phyloP scores from a whole-genome alignment of 2,797 vertebrate genomes.

The Mycteria americana region DNA sequence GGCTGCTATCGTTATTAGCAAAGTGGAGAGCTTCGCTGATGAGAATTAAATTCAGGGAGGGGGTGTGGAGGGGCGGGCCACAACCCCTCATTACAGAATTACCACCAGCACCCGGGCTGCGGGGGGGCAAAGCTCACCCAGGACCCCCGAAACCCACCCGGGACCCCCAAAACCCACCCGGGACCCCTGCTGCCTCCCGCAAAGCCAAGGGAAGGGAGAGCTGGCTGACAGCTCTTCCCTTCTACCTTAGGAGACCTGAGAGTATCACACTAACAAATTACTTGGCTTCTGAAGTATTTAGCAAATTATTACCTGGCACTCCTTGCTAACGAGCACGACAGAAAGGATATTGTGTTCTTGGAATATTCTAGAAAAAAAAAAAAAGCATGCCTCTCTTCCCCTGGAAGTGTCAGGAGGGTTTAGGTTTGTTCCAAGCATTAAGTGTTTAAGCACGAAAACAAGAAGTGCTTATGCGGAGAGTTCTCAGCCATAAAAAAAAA shows the following conservation, averaged over 20 bases:
- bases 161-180: fast-evolving
- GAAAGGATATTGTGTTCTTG: constrained; percentile 19
- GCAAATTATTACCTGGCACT: constrained; percentile 57
- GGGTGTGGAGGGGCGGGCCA: constrained; percentile 51
- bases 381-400: background rate
- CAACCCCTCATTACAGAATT: constrained; percentile 76
- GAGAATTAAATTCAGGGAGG: constrained; percentile 88
- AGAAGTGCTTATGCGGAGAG: background rate
- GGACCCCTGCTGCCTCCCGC: background rate
- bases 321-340: constrained; percentile 7
- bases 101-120: background rate
- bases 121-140: background rate
- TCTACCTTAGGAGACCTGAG: background rate
- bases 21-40: constrained; percentile 85
- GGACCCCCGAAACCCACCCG: background rate
- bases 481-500: background rate
- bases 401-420: background rate
- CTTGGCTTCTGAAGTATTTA: constrained; percentile 37
- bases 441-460: background rate
- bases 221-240: background rate
- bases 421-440: background rate
- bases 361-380: constrained; percentile 18
- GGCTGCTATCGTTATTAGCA: constrained; percentile 90
- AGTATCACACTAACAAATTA: background rate
- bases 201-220: background rate